These are phyloP conservation scores for Calliopsis andreniformis DNA, from an alignment of 1,140 invertebrate species.

Conservation along the genomic window DNA sequence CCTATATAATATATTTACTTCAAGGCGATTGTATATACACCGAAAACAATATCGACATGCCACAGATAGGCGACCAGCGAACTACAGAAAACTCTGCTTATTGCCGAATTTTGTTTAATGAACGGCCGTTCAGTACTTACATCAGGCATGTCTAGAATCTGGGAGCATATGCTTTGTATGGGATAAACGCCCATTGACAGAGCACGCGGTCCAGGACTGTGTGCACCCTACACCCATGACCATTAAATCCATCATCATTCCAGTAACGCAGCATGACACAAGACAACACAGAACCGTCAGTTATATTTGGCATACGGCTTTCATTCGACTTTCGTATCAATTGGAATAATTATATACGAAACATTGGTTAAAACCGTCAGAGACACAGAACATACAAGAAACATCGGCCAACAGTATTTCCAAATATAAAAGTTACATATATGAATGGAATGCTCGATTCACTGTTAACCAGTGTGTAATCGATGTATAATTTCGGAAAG, in stretches of 20 bases:
- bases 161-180: slow-evolving; percentile 91
- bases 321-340: slow-evolving; percentile 18
- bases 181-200: slow-evolving; percentile 93
- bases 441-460: slow-evolving; percentile 9
- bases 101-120: slow-evolving; percentile 23
- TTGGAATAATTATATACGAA: slow-evolving; percentile 31
- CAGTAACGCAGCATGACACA: slow-evolving; percentile 78
- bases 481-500: slow-evolving; percentile 24
- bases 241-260: slow-evolving; percentile 73
- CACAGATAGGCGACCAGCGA: slow-evolving; percentile 51
- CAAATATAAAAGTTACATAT: neutral
- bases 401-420: slow-evolving; percentile 30
- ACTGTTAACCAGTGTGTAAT: slow-evolving; percentile 34
- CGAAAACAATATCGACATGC: slow-evolving; percentile 70
- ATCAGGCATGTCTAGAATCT: slow-evolving; percentile 91
- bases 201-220: slow-evolving; percentile 92
- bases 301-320: slow-evolving; percentile 56
- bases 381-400: slow-evolving; percentile 39
- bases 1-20: slow-evolving; percentile 22
- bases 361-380: slow-evolving; percentile 42
- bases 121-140: slow-evolving; percentile 85
- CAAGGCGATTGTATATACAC: slow-evolving; percentile 43
- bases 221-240: slow-evolving; percentile 87
- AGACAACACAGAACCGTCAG: slow-evolving; percentile 75
- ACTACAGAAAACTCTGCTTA: slow-evolving; percentile 48